Conservation (phyloP, 2,113 vertebrate genomes). For the Astatotilapia flaviijosephi region DNA sequence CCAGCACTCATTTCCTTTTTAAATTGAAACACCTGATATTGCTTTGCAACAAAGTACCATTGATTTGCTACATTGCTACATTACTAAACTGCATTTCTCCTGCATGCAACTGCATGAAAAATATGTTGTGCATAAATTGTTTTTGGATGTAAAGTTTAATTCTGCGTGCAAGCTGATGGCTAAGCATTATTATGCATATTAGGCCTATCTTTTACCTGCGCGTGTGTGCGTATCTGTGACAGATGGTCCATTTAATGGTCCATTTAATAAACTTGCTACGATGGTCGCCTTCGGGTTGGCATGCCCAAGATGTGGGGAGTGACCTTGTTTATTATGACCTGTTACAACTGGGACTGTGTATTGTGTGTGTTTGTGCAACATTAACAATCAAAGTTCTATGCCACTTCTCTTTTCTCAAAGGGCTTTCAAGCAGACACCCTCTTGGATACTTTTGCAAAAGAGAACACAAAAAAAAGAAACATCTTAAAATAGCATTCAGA, state of each 20-base stretch:
- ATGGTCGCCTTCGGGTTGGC: slow-evolving; percentile 21
- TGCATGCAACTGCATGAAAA: background rate
- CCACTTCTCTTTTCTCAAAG: background rate
- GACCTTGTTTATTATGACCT: slow-evolving; percentile 42
- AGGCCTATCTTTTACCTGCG: background rate
- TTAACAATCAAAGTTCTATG: background rate
- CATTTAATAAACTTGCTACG: slow-evolving; percentile 36
- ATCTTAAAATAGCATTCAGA: background rate
- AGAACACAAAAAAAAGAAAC: background rate
- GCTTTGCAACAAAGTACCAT: background rate
- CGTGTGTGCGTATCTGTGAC: background rate
- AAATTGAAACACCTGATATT: background rate
- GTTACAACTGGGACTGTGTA: background rate
- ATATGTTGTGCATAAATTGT: background rate
- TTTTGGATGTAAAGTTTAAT: background rate
- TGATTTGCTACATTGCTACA: background rate
- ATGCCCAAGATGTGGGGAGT: slow-evolving; percentile 5
- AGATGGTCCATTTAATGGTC: slow-evolving; percentile 48
- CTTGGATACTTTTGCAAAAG: background rate
- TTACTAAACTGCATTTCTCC: background rate
- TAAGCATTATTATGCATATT: background rate
- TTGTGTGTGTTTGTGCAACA: background rate
- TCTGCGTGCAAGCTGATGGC: background rate
- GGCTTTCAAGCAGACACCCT: background rate
- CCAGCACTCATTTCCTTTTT: background rate